Evolutionary conservation across 2,113 vertebrate genomes (phyloP).

Genomic region (Ancistrus triradiatus): DNA sequence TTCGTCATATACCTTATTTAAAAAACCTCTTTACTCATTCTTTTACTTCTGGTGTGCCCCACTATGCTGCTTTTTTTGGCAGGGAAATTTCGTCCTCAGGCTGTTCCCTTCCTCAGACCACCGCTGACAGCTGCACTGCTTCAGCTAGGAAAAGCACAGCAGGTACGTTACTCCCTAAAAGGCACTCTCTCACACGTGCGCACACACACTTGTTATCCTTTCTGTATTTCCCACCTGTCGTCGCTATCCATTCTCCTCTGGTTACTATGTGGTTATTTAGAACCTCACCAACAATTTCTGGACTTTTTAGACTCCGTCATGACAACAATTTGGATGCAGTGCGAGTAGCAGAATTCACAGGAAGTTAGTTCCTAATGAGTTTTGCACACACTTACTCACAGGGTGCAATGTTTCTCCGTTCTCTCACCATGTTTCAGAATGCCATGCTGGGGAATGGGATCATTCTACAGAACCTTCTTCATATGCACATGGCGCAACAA

Average conservation of each 20-base stretch:
- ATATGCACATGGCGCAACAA: conserved; percentile 82
- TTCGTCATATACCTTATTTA: background rate
- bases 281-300: too few relatives aligned
- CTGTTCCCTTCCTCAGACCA: conserved; percentile 79
- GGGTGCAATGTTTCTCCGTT: background rate
- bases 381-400: too few relatives aligned
- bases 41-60: conserved; percentile 14
- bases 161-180: conserved; percentile 64
- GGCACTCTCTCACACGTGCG: background rate
- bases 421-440: conserved; percentile 63
- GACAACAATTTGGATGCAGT: too few relatives aligned
- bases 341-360: too few relatives aligned
- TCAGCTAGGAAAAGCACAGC: conserved; percentile 86
- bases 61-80: conserved; percentile 22
- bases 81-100: conserved; percentile 80
- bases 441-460: conserved; percentile 76
- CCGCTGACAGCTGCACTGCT: conserved; percentile 81
- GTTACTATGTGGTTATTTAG: too few relatives aligned
- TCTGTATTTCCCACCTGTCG: too few relatives aligned
- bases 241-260: too few relatives aligned
- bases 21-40: conserved; percentile 5
- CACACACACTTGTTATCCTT: background rate
- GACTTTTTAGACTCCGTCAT: too few relatives aligned
- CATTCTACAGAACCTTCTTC: conserved; percentile 84
- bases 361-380: too few relatives aligned